These are phyloP conservation scores for Ptiloglossa arizonensis DNA, from an alignment of 1,140 invertebrate genomes.

Conservation along the genomic window DNA sequence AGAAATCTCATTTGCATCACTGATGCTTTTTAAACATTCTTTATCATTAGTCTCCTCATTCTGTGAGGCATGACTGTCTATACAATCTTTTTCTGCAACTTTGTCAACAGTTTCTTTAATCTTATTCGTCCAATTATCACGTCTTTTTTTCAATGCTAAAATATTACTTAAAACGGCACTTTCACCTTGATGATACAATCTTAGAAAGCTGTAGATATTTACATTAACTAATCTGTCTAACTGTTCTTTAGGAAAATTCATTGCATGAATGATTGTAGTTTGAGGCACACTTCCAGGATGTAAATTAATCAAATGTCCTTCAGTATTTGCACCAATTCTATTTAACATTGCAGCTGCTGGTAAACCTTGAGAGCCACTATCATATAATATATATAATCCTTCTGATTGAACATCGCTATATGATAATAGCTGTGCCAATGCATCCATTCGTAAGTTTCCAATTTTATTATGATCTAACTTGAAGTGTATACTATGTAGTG, in stretches of 20 bases:
- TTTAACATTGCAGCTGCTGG: conserved; percentile 91
- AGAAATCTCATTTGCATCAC: conserved; percentile 60
- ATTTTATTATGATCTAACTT: conserved; percentile 89
- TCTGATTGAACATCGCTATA: conserved; percentile 90
- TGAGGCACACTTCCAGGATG: conserved; percentile 90
- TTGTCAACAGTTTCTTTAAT: background rate
- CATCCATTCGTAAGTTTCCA: conserved; percentile 91
- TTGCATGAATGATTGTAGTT: conserved; percentile 88
- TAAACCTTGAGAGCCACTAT: conserved; percentile 92
- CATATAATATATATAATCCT: conserved; percentile 92
- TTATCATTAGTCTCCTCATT: background rate
- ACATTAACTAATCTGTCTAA: conserved; percentile 85
- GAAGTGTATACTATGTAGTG: conserved; percentile 91
- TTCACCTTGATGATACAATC: conserved; percentile 83
- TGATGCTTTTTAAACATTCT: background rate
- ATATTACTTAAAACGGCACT: conserved; percentile 39
- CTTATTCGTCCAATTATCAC: background rate
- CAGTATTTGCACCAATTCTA: conserved; percentile 85
- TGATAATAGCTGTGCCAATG: conserved; percentile 92
- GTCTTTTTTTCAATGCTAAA: background rate
- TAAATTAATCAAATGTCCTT: conserved; percentile 87
- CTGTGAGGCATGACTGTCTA: background rate
- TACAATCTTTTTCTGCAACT: background rate
- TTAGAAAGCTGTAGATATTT: conserved; percentile 88
- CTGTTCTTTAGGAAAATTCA: conserved; percentile 89